Base-by-base conservation (phyloP, 2,888 invertebrate genomes). In the Tribolium freemani region DNA sequence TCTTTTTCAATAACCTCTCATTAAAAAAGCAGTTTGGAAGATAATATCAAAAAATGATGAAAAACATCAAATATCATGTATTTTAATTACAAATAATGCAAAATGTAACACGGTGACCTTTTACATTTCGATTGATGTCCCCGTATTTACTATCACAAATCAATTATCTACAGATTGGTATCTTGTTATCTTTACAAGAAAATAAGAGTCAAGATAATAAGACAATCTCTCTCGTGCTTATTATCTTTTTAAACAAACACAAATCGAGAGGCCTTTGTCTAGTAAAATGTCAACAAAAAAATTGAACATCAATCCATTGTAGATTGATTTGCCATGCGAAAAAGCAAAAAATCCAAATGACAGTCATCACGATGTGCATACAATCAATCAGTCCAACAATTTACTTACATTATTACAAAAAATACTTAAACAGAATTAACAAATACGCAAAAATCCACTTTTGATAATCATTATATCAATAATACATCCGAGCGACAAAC, bases 391-490 rank as follows among this genome's bases (percentile, higher is more conserved):
- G 4, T 9, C 9, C 46, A 45, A 21, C 44, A 51, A 8, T 44
- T 50, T 45, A 68, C 68, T 68, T 68, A 58, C 58, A 9, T 30
- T 58, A 11, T 50, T n/a, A 9, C 8, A 16, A 30, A 8, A 45
- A 63, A 56, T 67, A 48, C 11, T 31, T 31, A 69, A 66, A 68
- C n/a, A 21, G 67, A 60, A 57, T 76, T 56, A 48, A 54, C 56
- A 78, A 74, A 78, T 74, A 78, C 76, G 76, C 74, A 76, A 76
- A 76, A 75, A 64, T 72, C 70, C 50, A 61, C 51, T 56, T 68
- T 44, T 68, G 61, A 68, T 76, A 76, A 75, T 78, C 73, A 76
- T 72, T 76, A 78, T 74, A 76, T 78, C 78, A 76, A 78, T 78
- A 78, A 75, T 6, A 54, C 20, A 68, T 30, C 38, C 4, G 48